Evolutionary conservation across 92 coral and sea anemone genomes (phyloP), one percentile per base, ranked within the genome.

Genomic region (Meandrina meandrites): DNA sequence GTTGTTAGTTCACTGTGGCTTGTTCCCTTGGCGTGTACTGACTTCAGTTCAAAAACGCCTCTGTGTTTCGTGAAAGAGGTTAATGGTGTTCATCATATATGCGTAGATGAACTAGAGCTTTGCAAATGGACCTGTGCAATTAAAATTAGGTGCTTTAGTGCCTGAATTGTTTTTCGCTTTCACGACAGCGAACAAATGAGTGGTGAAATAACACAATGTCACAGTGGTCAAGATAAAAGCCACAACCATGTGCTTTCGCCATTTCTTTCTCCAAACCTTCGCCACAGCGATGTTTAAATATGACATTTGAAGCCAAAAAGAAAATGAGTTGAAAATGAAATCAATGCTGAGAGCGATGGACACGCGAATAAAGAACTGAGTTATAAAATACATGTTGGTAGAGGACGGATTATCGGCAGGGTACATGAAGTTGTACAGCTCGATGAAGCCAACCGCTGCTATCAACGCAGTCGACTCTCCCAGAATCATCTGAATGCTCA

Each of bases 401-500:
- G 69, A 90, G 30, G 89, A 70, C 21, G 72, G 62, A 27, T 75
- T 74, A n/a, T 77, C 68, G 58, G 86, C 81, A 18, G 53, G 84
- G 85, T 90, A 90, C 85, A 88, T 84, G 72, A 92, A 88, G 58
- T 69, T 83, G 45, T 87, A 90, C 15, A 93, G 57, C 28, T 90
- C 84, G 53, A 87, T 90, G 79, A 80, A 93, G 12, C 93, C 91
- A 8, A 93, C 84, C 13, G 90, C 93, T 22, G 89, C 72, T 18
- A 93, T 79, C 57, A 93, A 58, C 4, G 87, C 88, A 8, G 94
- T 85, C 16, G 88, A 87, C 66, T 94, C 98, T 35, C 86, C 87
- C 10, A 94, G 86, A 87, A 92, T 86, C 13, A 90, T 79, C 82
- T 92, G 95, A 35, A 94, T 84, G 75, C 89, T 86, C 24, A 90